These are phyloP conservation scores for Malacoraja senta DNA, from an alignment of 2,797 vertebrate genomes.

Conservation along the genomic window DNA sequence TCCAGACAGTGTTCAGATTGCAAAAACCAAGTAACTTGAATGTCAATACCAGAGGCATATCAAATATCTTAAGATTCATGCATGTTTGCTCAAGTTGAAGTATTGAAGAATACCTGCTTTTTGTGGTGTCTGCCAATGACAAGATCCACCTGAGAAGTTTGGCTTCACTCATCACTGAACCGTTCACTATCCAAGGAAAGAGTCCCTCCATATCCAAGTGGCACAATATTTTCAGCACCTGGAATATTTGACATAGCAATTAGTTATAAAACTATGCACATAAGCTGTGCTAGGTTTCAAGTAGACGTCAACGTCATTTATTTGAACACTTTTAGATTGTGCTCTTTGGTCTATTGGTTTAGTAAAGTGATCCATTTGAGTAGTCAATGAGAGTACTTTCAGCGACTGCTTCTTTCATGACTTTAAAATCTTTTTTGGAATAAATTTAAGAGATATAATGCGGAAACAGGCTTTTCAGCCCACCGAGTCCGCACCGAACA, in stretches of 20 bases:
- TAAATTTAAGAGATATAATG: no score
- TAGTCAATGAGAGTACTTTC: neutral
- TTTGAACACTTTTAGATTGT: neutral
- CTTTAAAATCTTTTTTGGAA: no score
- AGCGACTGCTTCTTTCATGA: neutral
- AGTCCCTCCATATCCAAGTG: slow-evolving; percentile 56
- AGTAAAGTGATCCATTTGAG: neutral
- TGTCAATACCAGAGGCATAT: neutral
- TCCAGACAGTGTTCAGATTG: neutral
- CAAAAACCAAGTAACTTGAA: neutral
- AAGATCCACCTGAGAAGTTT: slow-evolving; percentile 70
- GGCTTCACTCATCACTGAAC: slow-evolving; percentile 53
- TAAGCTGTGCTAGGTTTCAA: slow-evolving; percentile 7
- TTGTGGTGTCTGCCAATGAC: slow-evolving; percentile 55
- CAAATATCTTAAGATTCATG: no score
- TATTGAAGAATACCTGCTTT: slow-evolving; percentile 64
- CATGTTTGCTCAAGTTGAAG: neutral
- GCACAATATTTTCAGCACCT: slow-evolving; percentile 73
- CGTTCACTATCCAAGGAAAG: slow-evolving; percentile 59
- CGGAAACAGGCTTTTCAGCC: no score
- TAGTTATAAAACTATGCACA: neutral
- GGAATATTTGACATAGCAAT: slow-evolving; percentile 39
- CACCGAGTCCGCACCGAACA: no score
- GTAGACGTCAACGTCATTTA: neutral
- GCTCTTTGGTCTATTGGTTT: neutral